Evolutionary conservation across 2,888 invertebrate genomes (phyloP).

Genomic region (Stenchaetothrips biformis): DNA sequence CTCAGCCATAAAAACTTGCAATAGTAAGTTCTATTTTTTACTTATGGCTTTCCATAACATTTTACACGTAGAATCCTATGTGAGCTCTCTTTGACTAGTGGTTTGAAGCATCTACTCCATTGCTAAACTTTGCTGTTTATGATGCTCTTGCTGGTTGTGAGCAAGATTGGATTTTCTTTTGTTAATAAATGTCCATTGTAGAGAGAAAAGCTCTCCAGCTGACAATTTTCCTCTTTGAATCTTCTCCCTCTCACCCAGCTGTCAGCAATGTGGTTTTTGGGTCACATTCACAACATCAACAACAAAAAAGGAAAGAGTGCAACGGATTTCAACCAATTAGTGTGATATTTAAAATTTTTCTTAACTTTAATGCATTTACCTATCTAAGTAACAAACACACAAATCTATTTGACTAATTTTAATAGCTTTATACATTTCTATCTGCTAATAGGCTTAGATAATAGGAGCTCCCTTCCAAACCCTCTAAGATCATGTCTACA

Average conservation of each 20-base stretch:
- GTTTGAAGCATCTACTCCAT: conserved; percentile 10
- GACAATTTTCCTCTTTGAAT: too few species aligned
- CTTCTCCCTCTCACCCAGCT: too few species aligned
- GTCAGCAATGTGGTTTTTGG: too few species aligned
- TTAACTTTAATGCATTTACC: conserved; percentile 13
- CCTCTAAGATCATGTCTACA: neutral
- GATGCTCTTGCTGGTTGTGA: neutral
- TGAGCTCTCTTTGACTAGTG: conserved; percentile 23
- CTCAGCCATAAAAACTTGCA: too few species aligned
- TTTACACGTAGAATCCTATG: neutral
- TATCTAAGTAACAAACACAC: conserved; percentile 19
- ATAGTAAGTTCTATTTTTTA: too few species aligned
- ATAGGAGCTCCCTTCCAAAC: neutral
- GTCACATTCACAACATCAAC: too few species aligned
- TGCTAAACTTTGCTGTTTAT: neutral
- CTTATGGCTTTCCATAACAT: neutral
- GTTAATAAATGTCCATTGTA: too few species aligned
- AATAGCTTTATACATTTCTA: conserved; percentile 2
- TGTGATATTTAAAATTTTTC: neutral
- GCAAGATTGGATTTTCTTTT: too few species aligned
- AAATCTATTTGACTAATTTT: neutral
- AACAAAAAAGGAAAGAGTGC: neutral
- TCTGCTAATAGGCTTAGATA: neutral
- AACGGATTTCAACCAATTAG: neutral
- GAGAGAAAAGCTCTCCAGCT: too few species aligned